Base-by-base conservation (phyloP, 2,888 invertebrate genomes). In the Rhabditoides inermis region DNA sequence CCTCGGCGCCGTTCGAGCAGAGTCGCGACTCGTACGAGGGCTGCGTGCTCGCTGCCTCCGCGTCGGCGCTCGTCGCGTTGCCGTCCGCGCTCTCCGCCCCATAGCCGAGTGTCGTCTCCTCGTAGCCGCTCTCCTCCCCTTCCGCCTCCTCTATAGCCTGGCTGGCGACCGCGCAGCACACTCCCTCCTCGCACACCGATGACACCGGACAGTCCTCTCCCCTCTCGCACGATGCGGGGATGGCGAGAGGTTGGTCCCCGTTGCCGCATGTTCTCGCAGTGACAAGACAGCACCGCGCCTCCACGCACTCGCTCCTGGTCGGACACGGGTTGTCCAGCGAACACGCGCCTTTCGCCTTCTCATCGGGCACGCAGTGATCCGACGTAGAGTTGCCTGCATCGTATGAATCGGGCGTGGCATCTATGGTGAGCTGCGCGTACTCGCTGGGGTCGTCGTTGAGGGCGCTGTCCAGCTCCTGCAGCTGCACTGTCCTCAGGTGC, bases 191-290 rank as follows among this genome's bases (percentile, higher is more conserved):
- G 48, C 70, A 70, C 26, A 51, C 32, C 1, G 59, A 63, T 2
- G 64, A 53, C 2, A 65, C 55, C 1, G 70, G 69, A 49, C 70
- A 70, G n/a, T 69, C 64, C 12, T 55, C 62, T 6, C 56, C 41
- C 1, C 50, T 37, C n/a, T 48, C 28, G 49, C 69, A 69, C 7
- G 45, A 53, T 1, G 37, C 48, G 10, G 67, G 69, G 27, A 63
- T 46, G 7, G 67, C 51, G 15, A 69, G 55, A 12, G 67, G 60
- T 46, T 55, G 52, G 7, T 60, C 50, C 15, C 66, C 65, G 41
- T 56, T 58, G n/a, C 50, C 55, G 44, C 66, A 66, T 41, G 47
- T 53, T 3, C 56, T 41, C 20, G 39, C 37, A 1, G 51, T 51
- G 6, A 53, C 47, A 20, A 50, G 45, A 27, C 69, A 69, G 42